These are phyloP conservation scores for Archegozetes longisetosus DNA, from an alignment of 1,140 invertebrate genomes.

Conservation along the genomic window DNA sequence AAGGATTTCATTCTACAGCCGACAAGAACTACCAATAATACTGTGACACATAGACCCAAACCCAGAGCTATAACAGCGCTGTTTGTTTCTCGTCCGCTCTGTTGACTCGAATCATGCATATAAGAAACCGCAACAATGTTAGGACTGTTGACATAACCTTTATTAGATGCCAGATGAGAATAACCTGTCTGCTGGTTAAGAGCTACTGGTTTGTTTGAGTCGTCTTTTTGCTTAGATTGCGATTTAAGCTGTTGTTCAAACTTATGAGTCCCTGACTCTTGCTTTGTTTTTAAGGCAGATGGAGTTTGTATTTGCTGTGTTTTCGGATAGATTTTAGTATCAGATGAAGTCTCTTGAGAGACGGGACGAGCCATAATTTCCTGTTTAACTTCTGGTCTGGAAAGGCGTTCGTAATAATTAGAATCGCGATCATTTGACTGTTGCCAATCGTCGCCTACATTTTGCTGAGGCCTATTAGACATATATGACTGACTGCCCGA, in stretches of 20 bases:
- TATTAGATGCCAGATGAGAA: neutral
- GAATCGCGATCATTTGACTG: neutral
- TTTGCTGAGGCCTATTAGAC: neutral
- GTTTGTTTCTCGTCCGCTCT: constrained; percentile 23
- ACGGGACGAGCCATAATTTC: neutral
- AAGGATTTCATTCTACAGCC: constrained; percentile 61
- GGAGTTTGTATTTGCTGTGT: no score
- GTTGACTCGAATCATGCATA: constrained; percentile 17
- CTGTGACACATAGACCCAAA: constrained; percentile 49
- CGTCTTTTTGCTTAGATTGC: neutral
- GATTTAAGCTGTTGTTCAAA: neutral
- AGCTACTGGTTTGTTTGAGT: neutral
- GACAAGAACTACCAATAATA: constrained; percentile 54
- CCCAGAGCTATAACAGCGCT: constrained; percentile 70
- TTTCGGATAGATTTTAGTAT: neutral
- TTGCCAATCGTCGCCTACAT: neutral
- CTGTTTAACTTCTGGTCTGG: neutral
- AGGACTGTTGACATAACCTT: neutral
- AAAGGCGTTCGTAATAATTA: neutral
- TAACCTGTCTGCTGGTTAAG: neutral
- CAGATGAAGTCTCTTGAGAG: neutral
- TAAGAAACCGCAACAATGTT: constrained; percentile 15
- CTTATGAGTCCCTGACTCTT: neutral
- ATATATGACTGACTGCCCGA: neutral
- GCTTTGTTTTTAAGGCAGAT: neutral